Evolutionary conservation across 1,140 invertebrate species (phyloP).

Genomic region (Hylaeus volcanicus): DNA sequence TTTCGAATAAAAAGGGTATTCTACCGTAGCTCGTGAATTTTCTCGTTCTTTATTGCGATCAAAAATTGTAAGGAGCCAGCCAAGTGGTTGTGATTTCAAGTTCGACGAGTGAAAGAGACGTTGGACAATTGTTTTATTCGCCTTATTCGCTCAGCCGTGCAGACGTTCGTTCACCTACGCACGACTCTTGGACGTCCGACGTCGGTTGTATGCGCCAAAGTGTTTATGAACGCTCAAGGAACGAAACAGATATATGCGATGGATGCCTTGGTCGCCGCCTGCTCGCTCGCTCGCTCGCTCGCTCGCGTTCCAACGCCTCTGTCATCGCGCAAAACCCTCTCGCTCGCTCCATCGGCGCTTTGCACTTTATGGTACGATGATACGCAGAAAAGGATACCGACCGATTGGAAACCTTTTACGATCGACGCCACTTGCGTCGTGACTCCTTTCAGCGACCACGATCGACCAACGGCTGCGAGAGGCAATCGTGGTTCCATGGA

Average conservation of each 20-base stretch:
- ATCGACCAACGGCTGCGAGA: neutral
- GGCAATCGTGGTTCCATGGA: neutral
- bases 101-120: conserved; percentile 4
- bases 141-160: conserved; percentile 40
- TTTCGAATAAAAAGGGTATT: no score
- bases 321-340: conserved; percentile 10
- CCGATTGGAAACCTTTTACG: conserved; percentile 60
- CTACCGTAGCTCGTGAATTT: no score
- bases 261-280: neutral
- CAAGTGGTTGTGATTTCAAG: no score
- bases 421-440: conserved; percentile 15
- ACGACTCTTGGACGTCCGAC: conserved; percentile 8
- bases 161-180: conserved; percentile 62
- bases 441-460: conserved; percentile 19
- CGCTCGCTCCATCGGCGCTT: neutral
- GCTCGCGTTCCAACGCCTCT: conserved; percentile 44
- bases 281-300: conserved; percentile 10
- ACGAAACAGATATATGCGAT: conserved; percentile 30
- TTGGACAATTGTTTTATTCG: conserved; percentile 56
- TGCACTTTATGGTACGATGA: conserved; percentile 18
- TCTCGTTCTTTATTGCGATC: no score
- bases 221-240: conserved; percentile 44
- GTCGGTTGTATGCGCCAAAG: conserved; percentile 29
- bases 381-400: conserved; percentile 56
- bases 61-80: neutral